These are phyloP conservation scores for Picus viridis DNA, from an alignment of 2,797 vertebrate genomes.

Conservation along the genomic window DNA sequence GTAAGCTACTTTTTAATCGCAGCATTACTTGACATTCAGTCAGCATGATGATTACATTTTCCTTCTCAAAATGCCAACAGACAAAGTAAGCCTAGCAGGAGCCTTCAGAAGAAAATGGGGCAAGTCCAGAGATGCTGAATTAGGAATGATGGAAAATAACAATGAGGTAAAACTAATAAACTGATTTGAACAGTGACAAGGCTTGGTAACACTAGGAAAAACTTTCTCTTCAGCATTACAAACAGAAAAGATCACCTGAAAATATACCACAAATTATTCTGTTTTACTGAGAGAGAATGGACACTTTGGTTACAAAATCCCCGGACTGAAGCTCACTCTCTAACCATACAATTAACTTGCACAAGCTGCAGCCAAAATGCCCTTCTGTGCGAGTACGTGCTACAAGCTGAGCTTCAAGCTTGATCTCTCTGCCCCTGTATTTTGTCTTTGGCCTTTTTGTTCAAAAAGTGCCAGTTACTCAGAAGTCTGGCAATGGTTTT, in stretches of 20 bases:
- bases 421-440: neutral
- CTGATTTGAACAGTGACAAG: neutral
- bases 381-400: neutral
- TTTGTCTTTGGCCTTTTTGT: constrained; percentile 31
- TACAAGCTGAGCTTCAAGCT: neutral
- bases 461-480: constrained; percentile 14
- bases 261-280: neutral
- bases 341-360: neutral
- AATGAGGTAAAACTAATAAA: neutral
- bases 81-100: constrained; percentile 28
- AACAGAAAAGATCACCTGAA: neutral
- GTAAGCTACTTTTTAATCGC: constrained; percentile 41
- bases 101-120: constrained; percentile 9
- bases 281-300: neutral
- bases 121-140: neutral
- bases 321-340: neutral
- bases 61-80: constrained; percentile 15
- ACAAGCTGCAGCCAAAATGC: neutral
- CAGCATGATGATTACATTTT: neutral
- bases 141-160: neutral
- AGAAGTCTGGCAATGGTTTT: neutral
- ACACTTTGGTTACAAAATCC: neutral
- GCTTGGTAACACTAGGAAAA: neutral
- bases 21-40: constrained; percentile 28
- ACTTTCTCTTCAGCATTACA: neutral